Evolutionary conservation across 1,140 invertebrate genomes (phyloP).

Genomic region (Lordiphosa mommai): DNA sequence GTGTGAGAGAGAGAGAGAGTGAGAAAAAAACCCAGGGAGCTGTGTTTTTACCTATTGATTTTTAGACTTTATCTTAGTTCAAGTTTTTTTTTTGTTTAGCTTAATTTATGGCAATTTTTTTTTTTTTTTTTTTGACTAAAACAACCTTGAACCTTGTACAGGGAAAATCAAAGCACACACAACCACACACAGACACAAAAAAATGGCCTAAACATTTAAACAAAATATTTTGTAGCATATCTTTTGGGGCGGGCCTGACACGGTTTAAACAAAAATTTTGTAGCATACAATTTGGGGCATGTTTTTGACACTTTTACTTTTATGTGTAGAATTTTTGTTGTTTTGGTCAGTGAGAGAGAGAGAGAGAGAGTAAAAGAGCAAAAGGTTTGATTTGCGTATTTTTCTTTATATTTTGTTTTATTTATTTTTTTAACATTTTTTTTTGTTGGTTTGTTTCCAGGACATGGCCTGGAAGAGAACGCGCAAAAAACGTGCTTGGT

Average conservation of each 20-base stretch:
- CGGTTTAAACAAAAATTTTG: too few relatives aligned
- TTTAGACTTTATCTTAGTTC: slow-evolving; percentile 24
- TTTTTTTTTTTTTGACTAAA: too few relatives aligned
- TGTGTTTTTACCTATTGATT: slow-evolving; percentile 49
- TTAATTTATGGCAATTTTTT: slow-evolving; percentile 4
- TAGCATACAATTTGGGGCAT: neutral
- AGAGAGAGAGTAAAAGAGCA: neutral
- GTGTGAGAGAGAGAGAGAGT: neutral
- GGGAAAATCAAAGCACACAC: slow-evolving; percentile 6
- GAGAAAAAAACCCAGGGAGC: neutral
- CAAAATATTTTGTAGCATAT: neutral
- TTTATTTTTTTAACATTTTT: neutral
- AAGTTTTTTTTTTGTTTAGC: slow-evolving; percentile 20
- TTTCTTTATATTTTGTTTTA: neutral
- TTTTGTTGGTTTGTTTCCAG: neutral
- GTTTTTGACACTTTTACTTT: slow-evolving; percentile 7
- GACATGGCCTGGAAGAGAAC: slow-evolving; percentile 9
- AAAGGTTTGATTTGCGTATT: slow-evolving; percentile 1
- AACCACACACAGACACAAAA: slow-evolving; percentile 1
- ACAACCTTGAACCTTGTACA: slow-evolving; percentile 45
- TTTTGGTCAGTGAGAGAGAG: neutral
- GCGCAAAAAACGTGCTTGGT: slow-evolving; percentile 6
- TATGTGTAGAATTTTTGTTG: slow-evolving; percentile 1
- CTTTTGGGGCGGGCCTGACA: too few relatives aligned
- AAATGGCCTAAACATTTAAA: neutral